phyloP scores from a whole-genome alignment of 2,113 vertebrate species.

The Corythaixoides concolor region DNA sequence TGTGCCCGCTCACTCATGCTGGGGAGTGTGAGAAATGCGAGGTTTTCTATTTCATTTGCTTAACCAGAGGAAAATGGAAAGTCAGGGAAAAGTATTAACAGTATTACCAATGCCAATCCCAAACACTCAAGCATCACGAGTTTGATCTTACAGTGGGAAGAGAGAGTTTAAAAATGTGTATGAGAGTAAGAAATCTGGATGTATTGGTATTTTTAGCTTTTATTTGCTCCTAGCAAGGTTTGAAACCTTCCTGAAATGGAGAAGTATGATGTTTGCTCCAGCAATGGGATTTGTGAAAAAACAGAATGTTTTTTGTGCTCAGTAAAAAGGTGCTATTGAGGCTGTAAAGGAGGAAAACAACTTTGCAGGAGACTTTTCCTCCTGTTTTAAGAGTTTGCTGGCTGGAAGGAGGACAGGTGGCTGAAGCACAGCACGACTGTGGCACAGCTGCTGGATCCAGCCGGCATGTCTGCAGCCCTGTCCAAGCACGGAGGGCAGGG shows the following conservation, averaged over 20 bases:
- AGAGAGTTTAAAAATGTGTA: not conserved
- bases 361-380: not conserved
- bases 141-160: not conserved
- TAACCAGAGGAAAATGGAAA: not conserved
- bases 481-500: not conserved
- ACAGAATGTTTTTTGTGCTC: not conserved
- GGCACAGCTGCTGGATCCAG: not conserved
- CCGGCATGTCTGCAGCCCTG: rapidly evolving
- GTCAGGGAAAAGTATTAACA: not conserved
- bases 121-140: not conserved
- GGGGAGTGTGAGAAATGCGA: not conserved
- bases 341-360: not conserved
- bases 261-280: not conserved
- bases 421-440: not conserved
- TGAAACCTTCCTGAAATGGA: not conserved
- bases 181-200: not conserved
- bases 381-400: not conserved
- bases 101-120: not conserved
- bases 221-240: not conserved
- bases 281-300: not conserved
- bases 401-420: not conserved
- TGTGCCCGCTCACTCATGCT: rapidly evolving
- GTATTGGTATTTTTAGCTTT: not conserved
- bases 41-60: constrained; percentile 2
- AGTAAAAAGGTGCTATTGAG: not conserved